Evolutionary conservation across 2,888 invertebrate genomes (phyloP), one percentile per base, ranked within the genome.

Genomic region (Drosophila helvetica): DNA sequence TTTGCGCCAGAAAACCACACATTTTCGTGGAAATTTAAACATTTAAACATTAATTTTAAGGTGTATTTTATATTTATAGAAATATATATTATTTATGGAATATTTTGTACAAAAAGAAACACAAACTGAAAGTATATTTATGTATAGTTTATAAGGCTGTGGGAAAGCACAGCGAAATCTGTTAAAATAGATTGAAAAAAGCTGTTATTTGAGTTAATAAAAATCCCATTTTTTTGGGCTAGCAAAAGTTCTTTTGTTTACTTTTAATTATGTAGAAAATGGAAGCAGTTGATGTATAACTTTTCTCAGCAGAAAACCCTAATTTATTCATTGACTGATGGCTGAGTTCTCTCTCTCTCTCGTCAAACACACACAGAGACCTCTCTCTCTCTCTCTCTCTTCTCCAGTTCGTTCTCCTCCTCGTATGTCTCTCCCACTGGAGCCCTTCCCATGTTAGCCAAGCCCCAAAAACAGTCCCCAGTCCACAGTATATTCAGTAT

Each of bases 401-500:
- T 38, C 19, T 19, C 25, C 18, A 7, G 27, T 27, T 27, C 33
- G 47, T 12, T 54, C 65, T 47, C 47, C 48, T 3, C 38, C 47
- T 18, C 30, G 42, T n/a, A n/a, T n/a, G n/a, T n/a, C n/a, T n/a
- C n/a, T n/a, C n/a, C n/a, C n/a, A n/a, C n/a, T 53, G 19, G 43
- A 43, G 56, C 74, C 70, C 70, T 64, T 73, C 70, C 73, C 70
- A 64, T 22, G 57, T 57, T 73, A 54, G 57, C 74, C 48, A 64
- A 73, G 73, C 64, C 73, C 72, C 70, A 33, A 38, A 38, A 38
- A 38, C 38, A 15, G 38, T 38, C 38, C 7, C 38, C 27, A 27
- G 27, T 22, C 22, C 22, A 5, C 22, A 5, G 22, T n/a, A n/a
- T n/a, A n/a, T n/a, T 4, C 33, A 38, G 15, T 38, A 15, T 12